These are phyloP conservation scores for Burhinus oedicnemus DNA, from an alignment of 2,113 vertebrate species.

Conservation along the genomic window DNA sequence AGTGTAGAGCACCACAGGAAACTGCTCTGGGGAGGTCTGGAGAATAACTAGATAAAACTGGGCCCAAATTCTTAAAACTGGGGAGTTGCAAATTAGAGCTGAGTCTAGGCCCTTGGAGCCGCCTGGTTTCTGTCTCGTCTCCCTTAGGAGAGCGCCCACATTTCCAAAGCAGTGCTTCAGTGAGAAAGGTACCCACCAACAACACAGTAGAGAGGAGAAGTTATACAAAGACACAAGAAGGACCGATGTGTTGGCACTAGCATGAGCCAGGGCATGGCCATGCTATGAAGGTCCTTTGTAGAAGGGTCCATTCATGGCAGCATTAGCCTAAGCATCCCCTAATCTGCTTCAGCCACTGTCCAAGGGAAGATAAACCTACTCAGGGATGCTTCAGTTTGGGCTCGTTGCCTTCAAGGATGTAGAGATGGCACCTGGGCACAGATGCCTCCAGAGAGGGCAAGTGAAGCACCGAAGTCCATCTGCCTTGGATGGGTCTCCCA, in stretches of 20 bases:
- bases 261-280: background rate
- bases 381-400: background rate
- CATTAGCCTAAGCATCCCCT: background rate
- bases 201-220: background rate
- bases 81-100: background rate
- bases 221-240: background rate
- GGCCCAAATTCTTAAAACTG: background rate
- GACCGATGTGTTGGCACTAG: background rate
- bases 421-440: background rate
- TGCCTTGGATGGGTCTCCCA: background rate
- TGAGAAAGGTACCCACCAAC: background rate
- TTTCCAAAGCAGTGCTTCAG: background rate
- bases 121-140: background rate
- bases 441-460: background rate
- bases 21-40: constrained; percentile 14
- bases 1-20: constrained; percentile 11
- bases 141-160: background rate
- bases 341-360: accelerated
- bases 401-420: background rate
- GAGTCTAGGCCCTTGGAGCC: background rate
- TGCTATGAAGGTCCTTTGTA: background rate
- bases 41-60: background rate
- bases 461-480: background rate
- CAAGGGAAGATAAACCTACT: background rate
- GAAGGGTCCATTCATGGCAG: background rate